Base-by-base conservation (phyloP, 2,888 invertebrate species). In the Erannis defoliaria region DNA sequence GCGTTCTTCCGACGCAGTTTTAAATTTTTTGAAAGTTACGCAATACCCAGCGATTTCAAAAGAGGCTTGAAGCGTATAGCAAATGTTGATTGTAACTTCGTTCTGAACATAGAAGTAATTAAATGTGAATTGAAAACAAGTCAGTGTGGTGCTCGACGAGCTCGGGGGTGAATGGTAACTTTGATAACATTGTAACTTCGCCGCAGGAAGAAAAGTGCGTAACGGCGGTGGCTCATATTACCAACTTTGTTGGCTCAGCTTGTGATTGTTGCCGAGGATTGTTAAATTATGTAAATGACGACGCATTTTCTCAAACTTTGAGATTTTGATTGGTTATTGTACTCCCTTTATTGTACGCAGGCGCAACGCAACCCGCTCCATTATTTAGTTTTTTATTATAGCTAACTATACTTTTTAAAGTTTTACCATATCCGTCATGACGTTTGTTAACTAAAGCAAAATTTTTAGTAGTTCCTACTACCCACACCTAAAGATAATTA, bases 101-200 rank as follows among this genome's bases (percentile, higher is more conserved):
- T 74, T 60, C 72, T 71, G 66, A 64, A 69, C 72, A 70, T 66
- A 70, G 58, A 66, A 71, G 73, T 80, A 84, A 85, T 85, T 82
- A 81, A 83, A 82, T 82, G 75, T 75, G 76, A 80, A 82, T 82
- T 80, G 78, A 83, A 83, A 82, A 80, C 80, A 79, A 79, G 76
- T 76, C 72, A 75, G 66, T 55, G 62, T 71, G 67, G 73, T 71
- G 67, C 72, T 68, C 61, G 54, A 62, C 67, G 63, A 67, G 68
- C 69, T 68, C 61, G 66, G 71, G 63, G 70, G 70, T 63, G 69
- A 59, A 66, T 66, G 64, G 62, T 55, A 70, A 76, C 71, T 74
- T 73, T 70, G 72, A 70, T 70, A 71, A 76, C 74, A 75, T 67
- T 72, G 71, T 71, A 73, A 72, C 61, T 71, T 62, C 55, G 60